Percentiles rank a stretch among this genome's conserved stretches.
phyloP scores from a whole-genome alignment of 2,797 vertebrate species.

The Gephyroberyx darwinii region DNA sequence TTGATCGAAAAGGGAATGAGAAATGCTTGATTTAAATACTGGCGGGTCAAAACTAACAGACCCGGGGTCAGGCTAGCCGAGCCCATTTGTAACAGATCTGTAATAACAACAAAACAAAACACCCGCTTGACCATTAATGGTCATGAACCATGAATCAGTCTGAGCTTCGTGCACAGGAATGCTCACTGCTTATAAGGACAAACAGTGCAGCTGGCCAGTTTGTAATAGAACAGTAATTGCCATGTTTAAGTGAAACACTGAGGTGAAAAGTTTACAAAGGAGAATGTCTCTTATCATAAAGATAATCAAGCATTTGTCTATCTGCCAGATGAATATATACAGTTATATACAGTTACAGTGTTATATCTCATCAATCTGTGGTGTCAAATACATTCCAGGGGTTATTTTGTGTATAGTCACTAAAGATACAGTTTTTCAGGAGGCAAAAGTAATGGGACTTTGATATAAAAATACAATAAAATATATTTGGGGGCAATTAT shows the following conservation, averaged over 20 bases:
- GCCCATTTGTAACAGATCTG: conserved; percentile 15
- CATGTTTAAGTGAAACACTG: not conserved
- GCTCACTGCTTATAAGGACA: conserved; percentile 26
- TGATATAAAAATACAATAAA: too few relatives aligned
- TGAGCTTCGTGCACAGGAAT: conserved; percentile 40
- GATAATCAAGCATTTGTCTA: not conserved
- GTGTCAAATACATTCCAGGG: too few relatives aligned
- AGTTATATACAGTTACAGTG: too few relatives aligned
- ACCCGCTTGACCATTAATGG: conserved; percentile 65
- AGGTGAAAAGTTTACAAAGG: too few relatives aligned
- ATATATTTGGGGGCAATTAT: too few relatives aligned
- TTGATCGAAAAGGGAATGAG: conserved; percentile 12
- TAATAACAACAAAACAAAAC: conserved; percentile 23
- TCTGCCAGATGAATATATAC: not conserved
- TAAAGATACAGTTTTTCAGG: too few relatives aligned
- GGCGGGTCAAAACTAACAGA: not conserved
- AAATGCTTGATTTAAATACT: conserved; percentile 3
- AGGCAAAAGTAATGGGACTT: too few relatives aligned
- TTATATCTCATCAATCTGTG: too few relatives aligned
- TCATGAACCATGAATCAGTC: conserved; percentile 31
- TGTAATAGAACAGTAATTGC: not conserved
- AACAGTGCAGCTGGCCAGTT: conserved; percentile 6
- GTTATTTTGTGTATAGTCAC: too few relatives aligned
- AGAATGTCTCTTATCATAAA: not conserved
- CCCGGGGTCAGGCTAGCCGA: not conserved